Evolutionary conservation across 1,140 invertebrate genomes (phyloP), one percentile per base, ranked within the genome.

Genomic region (Lasaia peninsularis): DNA sequence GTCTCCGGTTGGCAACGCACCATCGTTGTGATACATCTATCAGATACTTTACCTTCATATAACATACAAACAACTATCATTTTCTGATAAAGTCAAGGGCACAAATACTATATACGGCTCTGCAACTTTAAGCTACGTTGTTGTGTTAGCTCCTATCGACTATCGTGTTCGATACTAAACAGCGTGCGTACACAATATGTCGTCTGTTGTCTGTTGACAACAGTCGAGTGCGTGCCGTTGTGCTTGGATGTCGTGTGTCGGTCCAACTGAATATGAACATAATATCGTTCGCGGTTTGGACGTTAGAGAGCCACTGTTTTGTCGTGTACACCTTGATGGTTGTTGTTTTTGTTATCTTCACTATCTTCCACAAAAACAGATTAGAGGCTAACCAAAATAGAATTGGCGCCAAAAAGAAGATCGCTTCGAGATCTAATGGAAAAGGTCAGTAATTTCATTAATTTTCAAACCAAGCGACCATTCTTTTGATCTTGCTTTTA

Each of bases 241-340:
- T 9, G 18, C 16, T 44, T 20, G 10, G 4, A 44, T 12, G 37
- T 44, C 11, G 37, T 44, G 37, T 32, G 28, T 35, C 48, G 52
- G 16, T 55, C 56, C 16, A 59, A 54, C 44, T 31, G 20, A 44
- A 32, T 18, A 87, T 87, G 84, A 87, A 86, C 67, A 24, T 82
- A 6, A 76, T 87, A 49, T 87, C 84, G 32, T 55, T 80, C 7
- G 69, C 69, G n/a, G 67, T 87, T 34, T 85, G 79, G 80, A 69
- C 75, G 4, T 64, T 87, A 56, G 84, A 87, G 60, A 80, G 76
- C 33, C 76, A 87, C 63, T 87, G 84, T 78, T 84, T 81, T 62
- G 73, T 71, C 33, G 78, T 87, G 52, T 87, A 87, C 52, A 75
- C 79, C 7, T 67, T 73, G 8, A 63, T 87, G 62, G 69, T 84